Conservation (phyloP, 2,797 vertebrate genomes). For the Alca torda region DNA sequence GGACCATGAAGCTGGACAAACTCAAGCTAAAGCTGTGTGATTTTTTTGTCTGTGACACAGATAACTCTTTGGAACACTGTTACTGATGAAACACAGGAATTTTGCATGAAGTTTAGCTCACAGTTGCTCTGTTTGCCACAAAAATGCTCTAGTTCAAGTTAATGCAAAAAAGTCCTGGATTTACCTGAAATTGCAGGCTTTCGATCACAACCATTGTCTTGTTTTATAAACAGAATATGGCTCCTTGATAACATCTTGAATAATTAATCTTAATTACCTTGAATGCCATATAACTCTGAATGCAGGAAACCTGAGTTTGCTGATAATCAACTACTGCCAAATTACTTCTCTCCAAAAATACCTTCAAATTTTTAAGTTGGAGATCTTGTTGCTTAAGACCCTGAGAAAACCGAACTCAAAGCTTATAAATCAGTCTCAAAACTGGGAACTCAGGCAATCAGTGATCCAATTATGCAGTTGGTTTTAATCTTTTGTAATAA, state of each 20-base stretch:
- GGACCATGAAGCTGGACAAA: not conserved
- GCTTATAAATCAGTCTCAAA: not conserved
- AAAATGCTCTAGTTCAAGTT: not conserved
- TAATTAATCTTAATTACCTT: not conserved
- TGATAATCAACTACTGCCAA: not conserved
- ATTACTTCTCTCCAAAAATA: not conserved
- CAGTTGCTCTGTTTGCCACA: not conserved
- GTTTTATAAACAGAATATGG: not conserved
- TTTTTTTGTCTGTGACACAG: not conserved
- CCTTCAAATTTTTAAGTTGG: not conserved
- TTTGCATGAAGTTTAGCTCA: not conserved
- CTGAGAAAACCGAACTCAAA: not conserved
- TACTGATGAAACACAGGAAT: not conserved
- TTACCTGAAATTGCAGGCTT: not conserved
- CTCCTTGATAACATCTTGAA: not conserved
- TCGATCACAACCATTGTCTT: not conserved
- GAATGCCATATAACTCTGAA: not conserved
- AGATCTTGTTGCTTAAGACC: not conserved
- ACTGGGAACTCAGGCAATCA: not conserved
- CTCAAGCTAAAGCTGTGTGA: not conserved
- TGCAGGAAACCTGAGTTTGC: not conserved
- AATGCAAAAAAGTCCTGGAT: not conserved
- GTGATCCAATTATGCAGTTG: not conserved
- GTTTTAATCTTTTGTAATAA: conserved; percentile 31
- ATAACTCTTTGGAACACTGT: not conserved